Evolutionary conservation across 2,888 invertebrate genomes (phyloP), one percentile per base, ranked within the genome.

Genomic region (Autographa pulchrina): DNA sequence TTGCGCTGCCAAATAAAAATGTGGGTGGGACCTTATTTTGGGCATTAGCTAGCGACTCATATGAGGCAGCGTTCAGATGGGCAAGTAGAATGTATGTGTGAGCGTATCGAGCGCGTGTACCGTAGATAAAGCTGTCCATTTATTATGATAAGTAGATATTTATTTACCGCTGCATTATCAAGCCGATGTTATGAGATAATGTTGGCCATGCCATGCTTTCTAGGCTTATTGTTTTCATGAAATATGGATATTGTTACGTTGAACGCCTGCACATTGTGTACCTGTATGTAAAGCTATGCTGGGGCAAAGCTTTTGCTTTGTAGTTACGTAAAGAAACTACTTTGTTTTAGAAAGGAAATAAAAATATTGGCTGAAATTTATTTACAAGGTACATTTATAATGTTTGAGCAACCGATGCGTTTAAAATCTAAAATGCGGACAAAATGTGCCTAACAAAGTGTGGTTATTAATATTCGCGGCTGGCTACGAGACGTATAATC

Each of bases 1-100:
- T 92, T 92, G 89, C 89, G 86, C 87, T 91, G 91, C 90, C 91
- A 92, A 92, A 92, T 93, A 94, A 94, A 88, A 92, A 91, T 88
- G 89, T 86, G 80, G 85, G 83, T 85, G 79, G 85, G 84, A 87
- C 86, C 85, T 85, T 86, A 85, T 82, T 85, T 84, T 80, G 70
- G 83, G 82, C 83, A 82, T 88, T 84, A 82, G 77, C 78, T 82
- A 65, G 70, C 68, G 67, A 68, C 72, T 74, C 72, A 78, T 75
- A 78, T 75, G 73, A 65, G 60, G 68, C 38, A 64, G 59, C 61
- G 59, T 69, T 65, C 72, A 77, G 73, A 83, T 75, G 79, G 73
- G 60, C 72, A 81, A 81, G 78, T 79, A 69, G 68, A 58, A 77
- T 75, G 73, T 76, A 74, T 82, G 64, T 67, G 75, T 43, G 71